phyloP scores from a whole-genome alignment of 2,888 invertebrate species.

The Synanthedon formicaeformis region DNA sequence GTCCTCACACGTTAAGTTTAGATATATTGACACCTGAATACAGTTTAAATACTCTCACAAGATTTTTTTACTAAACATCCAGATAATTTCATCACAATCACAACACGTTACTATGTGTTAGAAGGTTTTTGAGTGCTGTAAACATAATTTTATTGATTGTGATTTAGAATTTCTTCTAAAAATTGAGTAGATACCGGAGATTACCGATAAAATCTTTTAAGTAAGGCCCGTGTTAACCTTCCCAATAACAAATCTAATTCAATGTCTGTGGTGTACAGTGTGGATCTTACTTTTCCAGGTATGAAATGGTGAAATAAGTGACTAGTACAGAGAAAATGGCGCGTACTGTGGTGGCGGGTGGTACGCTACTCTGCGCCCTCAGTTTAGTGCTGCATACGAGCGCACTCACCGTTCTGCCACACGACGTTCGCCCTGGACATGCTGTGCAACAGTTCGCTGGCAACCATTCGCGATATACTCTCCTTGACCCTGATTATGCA shows the following conservation, averaged over 20 bases:
- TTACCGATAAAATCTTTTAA: neutral
- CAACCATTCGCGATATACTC: constrained; percentile 65
- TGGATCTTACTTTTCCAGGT: constrained; percentile 32
- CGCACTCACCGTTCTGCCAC: constrained; percentile 79
- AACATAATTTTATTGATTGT: too few relatives aligned
- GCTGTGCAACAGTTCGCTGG: constrained; percentile 83
- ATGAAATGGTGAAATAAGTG: constrained; percentile 54
- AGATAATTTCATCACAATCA: too few relatives aligned
- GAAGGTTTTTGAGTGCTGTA: too few relatives aligned
- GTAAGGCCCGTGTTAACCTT: too few relatives aligned
- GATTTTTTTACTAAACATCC: too few relatives aligned
- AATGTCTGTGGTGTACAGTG: neutral
- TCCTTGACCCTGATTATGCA: constrained; percentile 82
- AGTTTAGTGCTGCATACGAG: constrained; percentile 36
- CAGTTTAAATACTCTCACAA: too few relatives aligned
- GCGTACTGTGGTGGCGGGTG: constrained; percentile 47
- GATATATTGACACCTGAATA: too few relatives aligned
- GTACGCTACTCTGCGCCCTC: constrained; percentile 49
- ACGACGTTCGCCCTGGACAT: constrained; percentile 91
- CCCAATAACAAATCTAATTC: neutral
- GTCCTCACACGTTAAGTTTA: too few relatives aligned
- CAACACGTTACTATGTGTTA: too few relatives aligned
- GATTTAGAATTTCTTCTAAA: too few relatives aligned
- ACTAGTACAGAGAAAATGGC: constrained; percentile 27
- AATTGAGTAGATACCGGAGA: too few relatives aligned